Evolutionary conservation across 92 coral and sea anemone species (phyloP).

Genomic region (Parazoanthus atlanticus): DNA sequence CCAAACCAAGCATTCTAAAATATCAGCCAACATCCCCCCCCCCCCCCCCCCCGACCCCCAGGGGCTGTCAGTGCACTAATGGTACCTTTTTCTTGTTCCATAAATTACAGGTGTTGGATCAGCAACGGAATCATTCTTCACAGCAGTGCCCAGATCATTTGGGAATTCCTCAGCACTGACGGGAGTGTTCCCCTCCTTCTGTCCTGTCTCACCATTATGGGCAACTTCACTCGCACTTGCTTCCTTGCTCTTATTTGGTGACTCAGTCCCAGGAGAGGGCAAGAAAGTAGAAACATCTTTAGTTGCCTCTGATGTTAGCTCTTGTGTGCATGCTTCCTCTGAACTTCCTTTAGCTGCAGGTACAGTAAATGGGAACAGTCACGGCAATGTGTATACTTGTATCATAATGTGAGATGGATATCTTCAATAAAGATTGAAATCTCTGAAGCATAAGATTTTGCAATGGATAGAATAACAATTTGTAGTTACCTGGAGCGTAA

Average conservation of each 20-base stretch:
- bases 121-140: constrained; percentile 57
- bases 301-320: background rate
- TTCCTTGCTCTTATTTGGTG: background rate
- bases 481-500: too few relatives aligned
- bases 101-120: constrained; percentile 66
- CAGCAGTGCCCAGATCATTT: constrained; percentile 74
- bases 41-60: too few relatives aligned
- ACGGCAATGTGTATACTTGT: background rate
- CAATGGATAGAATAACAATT: too few relatives aligned
- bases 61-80: background rate
- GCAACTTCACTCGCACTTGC: background rate
- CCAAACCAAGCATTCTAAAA: too few relatives aligned
- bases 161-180: constrained; percentile 49
- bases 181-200: background rate
- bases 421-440: too few relatives aligned
- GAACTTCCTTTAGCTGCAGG: background rate
- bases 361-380: background rate
- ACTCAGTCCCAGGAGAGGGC: background rate
- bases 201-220: background rate
- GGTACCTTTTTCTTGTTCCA: constrained; percentile 46
- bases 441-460: too few relatives aligned
- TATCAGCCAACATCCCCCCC: too few relatives aligned
- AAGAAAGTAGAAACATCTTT: background rate
- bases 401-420: background rate
- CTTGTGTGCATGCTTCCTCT: background rate